Evolutionary conservation across 2,888 invertebrate species (phyloP).

Genomic region (Troilus luridus): DNA sequence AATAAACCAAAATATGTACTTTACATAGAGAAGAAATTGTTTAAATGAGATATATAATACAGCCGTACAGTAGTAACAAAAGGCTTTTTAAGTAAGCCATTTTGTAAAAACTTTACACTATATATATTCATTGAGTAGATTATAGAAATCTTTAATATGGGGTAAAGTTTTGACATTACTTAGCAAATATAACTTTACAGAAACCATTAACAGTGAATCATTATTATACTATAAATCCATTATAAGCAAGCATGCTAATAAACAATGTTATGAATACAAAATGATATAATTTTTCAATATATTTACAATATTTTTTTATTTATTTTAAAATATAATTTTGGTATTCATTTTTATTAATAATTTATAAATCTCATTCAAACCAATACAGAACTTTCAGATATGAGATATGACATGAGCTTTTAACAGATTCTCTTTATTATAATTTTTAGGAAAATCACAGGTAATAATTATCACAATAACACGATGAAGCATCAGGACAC

Average conservation of each 20-base stretch:
- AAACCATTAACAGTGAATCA: neutral
- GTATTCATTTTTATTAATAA: neutral
- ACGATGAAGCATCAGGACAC: too few species aligned
- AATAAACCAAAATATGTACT: neutral
- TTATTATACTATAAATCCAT: neutral
- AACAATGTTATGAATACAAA: neutral
- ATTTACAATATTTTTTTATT: neutral
- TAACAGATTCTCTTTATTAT: neutral
- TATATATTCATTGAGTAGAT: neutral
- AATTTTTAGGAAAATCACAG: too few species aligned
- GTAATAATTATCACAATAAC: too few species aligned
- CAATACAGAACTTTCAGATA: neutral
- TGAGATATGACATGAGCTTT: neutral
- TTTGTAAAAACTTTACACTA: neutral
- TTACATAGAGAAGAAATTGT: neutral
- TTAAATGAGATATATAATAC: neutral
- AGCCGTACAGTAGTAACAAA: slow-evolving; percentile 4
- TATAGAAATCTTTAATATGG: neutral
- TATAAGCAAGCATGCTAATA: neutral
- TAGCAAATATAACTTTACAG: neutral
- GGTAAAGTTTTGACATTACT: neutral
- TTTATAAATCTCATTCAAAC: neutral
- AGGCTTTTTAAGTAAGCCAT: neutral
- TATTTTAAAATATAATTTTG: neutral
- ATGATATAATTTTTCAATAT: neutral